Percentiles rank a stretch among this genome's conserved stretches.
These are phyloP conservation scores for Lycia hirtaria DNA, from an alignment of 2,888 invertebrate genomes.

Conservation along the genomic window DNA sequence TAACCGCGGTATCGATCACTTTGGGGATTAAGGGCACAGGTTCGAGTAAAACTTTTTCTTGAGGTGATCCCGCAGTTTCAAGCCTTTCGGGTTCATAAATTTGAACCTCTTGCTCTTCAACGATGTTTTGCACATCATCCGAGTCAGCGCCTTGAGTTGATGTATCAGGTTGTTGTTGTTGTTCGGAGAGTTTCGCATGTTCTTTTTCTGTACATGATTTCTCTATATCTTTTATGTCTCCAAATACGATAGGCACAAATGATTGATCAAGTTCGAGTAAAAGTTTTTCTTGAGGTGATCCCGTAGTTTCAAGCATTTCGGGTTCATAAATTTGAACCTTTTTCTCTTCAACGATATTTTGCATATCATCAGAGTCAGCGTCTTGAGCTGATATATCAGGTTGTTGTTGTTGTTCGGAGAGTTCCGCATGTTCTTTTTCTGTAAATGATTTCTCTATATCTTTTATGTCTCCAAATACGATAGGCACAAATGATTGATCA, in stretches of 20 bases:
- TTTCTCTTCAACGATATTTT: background rate
- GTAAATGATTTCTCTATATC: conserved; percentile 50
- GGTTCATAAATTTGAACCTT: too few relatives aligned
- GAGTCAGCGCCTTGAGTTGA: conserved; percentile 24
- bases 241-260: conserved; percentile 65
- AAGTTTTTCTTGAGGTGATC: background rate
- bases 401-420: background rate
- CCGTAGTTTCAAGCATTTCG: too few relatives aligned
- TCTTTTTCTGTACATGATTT: conserved; percentile 45
- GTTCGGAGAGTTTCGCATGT: conserved; percentile 10
- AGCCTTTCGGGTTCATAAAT: background rate
- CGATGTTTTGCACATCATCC: background rate
- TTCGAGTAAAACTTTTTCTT: background rate
- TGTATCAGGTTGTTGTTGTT: conserved; percentile 18
- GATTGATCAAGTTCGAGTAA: conserved; percentile 56
- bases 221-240: conserved; percentile 53
- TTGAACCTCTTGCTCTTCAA: background rate
- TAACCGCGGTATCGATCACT: conserved; percentile 42
- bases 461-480: conserved; percentile 62
- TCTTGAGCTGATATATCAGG: conserved; percentile 25
- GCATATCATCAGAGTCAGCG: conserved; percentile 17
- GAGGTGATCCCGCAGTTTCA: background rate
- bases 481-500: conserved; percentile 58
- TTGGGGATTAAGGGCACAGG: background rate
- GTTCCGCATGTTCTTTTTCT: conserved; percentile 33